Evolutionary conservation across 2,113 vertebrate species (phyloP).

Genomic region (Syrrhaptes paradoxus): DNA sequence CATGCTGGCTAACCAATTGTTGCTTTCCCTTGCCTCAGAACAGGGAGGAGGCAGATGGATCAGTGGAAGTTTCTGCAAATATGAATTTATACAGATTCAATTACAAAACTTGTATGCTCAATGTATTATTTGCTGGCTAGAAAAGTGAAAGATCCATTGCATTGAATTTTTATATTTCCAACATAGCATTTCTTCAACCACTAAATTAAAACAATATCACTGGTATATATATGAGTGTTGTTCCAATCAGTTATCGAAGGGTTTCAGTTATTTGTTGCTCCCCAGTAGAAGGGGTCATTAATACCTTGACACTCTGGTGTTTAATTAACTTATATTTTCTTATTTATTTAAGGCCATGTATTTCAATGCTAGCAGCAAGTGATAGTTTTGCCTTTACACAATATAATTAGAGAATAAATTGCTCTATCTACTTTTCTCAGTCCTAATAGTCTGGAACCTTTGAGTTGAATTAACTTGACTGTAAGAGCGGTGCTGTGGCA

Average conservation of each 20-base stretch:
- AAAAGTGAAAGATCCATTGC: not conserved
- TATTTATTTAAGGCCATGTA: not conserved
- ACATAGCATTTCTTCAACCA: not conserved
- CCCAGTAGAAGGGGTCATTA: not conserved
- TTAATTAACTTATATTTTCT: conserved; percentile 28
- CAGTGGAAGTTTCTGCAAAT: not conserved
- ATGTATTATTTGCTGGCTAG: not conserved
- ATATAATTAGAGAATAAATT: conserved; percentile 42
- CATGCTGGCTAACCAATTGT: not conserved
- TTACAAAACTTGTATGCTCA: not conserved
- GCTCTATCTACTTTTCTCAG: not conserved
- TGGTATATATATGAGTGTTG: not conserved
- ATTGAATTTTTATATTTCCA: not conserved
- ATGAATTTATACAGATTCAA: not conserved
- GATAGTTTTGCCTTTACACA: conserved; percentile 1
- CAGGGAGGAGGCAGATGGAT: not conserved
- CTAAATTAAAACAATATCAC: not conserved
- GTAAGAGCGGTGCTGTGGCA: not conserved
- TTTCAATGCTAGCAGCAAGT: not conserved
- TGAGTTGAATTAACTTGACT: not conserved
- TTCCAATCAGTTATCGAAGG: not conserved
- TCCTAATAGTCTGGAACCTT: conserved; percentile 9
- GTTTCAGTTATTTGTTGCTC: not conserved
- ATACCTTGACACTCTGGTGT: not conserved
- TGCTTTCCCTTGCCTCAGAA: not conserved